These are phyloP conservation scores for Eledone cirrhosa DNA, from an alignment of 2,888 invertebrate genomes.

Conservation along the genomic window DNA sequence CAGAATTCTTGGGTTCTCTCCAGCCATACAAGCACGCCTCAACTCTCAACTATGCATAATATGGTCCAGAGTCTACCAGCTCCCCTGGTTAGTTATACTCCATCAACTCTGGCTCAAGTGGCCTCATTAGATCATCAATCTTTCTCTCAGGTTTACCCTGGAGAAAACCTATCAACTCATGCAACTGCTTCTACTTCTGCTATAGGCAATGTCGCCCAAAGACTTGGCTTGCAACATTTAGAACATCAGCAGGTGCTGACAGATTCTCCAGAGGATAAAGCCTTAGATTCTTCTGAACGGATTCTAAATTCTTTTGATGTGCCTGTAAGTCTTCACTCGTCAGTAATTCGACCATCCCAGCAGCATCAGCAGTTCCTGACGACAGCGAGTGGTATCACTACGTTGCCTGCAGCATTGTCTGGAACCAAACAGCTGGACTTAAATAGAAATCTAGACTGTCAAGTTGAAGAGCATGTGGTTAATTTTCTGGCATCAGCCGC, in stretches of 20 bases:
- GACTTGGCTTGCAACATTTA: constrained; percentile 16
- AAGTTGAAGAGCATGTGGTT: constrained; percentile 23
- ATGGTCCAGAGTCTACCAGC: constrained; percentile 18
- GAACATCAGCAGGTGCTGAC: neutral
- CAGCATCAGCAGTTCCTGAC: constrained; percentile 12
- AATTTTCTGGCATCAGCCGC: constrained; percentile 22
- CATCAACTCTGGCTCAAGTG: neutral
- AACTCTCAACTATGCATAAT: constrained; percentile 28
- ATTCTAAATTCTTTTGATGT: constrained; percentile 21
- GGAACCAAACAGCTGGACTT: constrained; percentile 16
- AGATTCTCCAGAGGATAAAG: constrained; percentile 16
- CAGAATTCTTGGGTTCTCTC: constrained; percentile 23
- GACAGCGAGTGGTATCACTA: neutral
- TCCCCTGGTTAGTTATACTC: constrained; percentile 22
- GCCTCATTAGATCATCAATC: constrained; percentile 13
- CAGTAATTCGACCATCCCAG: neutral
- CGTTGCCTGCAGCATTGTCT: neutral
- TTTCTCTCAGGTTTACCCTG: constrained; percentile 19
- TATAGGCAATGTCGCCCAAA: neutral
- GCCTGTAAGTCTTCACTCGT: constrained; percentile 24
- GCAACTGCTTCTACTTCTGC: constrained; percentile 12
- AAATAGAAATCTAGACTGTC: constrained; percentile 19
- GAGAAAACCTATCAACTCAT: constrained; percentile 22
- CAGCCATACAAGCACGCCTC: constrained; percentile 1
- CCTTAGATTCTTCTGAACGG: constrained; percentile 8